Percentiles rank a stretch among this genome's conserved stretches.
phyloP scores from a whole-genome alignment of 2,888 invertebrate species.

The Diarsia rubi region DNA sequence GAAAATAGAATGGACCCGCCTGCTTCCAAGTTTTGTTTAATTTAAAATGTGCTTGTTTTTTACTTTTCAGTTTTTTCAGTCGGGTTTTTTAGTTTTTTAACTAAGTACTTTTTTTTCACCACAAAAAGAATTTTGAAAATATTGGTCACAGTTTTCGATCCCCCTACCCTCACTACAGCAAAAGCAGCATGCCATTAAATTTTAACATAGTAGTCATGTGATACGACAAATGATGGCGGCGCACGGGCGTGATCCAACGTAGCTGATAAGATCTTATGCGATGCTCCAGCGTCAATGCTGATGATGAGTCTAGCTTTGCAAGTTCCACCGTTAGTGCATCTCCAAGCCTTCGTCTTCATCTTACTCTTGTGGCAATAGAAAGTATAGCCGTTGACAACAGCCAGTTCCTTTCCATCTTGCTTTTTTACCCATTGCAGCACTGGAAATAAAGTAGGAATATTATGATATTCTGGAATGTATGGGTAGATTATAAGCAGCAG shows the following conservation, averaged over 20 bases:
- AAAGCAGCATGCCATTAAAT: not conserved
- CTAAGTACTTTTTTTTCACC: no score
- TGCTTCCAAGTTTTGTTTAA: no score
- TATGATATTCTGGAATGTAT: not conserved
- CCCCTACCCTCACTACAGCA: no score
- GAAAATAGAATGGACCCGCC: no score
- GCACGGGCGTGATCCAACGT: conserved; percentile 55
- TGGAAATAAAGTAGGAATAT: conserved; percentile 25
- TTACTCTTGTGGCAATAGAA: conserved; percentile 47
- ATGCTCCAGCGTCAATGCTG: conserved; percentile 30
- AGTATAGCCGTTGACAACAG: conserved; percentile 55
- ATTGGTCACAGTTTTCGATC: no score
- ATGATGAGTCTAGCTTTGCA: conserved; percentile 44
- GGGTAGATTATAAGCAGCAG: no score
- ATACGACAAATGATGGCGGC: conserved; percentile 54
- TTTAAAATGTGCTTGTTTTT: no score
- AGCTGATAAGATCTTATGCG: conserved; percentile 34
- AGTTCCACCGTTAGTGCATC: conserved; percentile 58
- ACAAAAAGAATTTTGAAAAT: no score
- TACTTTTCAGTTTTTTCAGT: no score
- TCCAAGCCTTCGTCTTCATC: conserved; percentile 44
- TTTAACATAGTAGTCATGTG: conserved; percentile 52
- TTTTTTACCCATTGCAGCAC: conserved; percentile 51
- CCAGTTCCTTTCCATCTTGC: conserved; percentile 63
- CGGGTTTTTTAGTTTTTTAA: no score